These are phyloP conservation scores for Dendrocincla fuliginosa DNA, from an alignment of 2,797 vertebrate species.

Conservation along the genomic window DNA sequence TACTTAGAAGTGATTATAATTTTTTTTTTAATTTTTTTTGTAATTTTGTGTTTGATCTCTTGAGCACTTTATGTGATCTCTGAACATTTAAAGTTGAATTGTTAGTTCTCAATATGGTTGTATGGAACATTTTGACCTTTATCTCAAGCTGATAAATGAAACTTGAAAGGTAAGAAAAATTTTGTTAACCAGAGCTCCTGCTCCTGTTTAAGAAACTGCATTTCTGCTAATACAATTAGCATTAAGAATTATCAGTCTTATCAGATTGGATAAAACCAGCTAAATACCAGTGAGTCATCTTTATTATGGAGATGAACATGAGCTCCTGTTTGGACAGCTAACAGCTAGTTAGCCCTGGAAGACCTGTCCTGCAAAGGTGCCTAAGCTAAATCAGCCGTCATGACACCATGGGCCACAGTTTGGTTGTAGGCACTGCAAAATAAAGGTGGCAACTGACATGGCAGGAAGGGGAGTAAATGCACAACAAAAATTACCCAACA, in stretches of 20 bases:
- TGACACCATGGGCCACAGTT: background rate
- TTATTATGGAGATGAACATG: background rate
- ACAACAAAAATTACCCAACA: rapidly evolving
- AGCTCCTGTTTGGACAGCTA: background rate
- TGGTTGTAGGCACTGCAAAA: background rate
- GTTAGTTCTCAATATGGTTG: background rate
- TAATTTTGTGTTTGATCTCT: background rate
- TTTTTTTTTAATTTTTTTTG: too few species aligned
- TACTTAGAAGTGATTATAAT: background rate
- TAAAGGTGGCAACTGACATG: background rate
- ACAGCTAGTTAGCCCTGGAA: background rate
- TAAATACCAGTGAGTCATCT: conserved; percentile 5
- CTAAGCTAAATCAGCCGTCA: background rate
- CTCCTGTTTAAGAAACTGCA: background rate
- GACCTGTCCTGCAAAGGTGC: background rate
- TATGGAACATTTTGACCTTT: background rate
- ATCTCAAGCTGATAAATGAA: background rate
- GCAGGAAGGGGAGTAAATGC: background rate
- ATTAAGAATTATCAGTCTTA: background rate
- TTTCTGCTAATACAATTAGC: background rate
- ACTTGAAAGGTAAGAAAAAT: conserved; percentile 1
- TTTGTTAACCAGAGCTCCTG: background rate
- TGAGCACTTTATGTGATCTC: background rate
- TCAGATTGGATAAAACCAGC: background rate
- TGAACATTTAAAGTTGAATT: background rate